Conservation (phyloP, 2,113 vertebrate genomes). For the Neoarius graeffei region DNA sequence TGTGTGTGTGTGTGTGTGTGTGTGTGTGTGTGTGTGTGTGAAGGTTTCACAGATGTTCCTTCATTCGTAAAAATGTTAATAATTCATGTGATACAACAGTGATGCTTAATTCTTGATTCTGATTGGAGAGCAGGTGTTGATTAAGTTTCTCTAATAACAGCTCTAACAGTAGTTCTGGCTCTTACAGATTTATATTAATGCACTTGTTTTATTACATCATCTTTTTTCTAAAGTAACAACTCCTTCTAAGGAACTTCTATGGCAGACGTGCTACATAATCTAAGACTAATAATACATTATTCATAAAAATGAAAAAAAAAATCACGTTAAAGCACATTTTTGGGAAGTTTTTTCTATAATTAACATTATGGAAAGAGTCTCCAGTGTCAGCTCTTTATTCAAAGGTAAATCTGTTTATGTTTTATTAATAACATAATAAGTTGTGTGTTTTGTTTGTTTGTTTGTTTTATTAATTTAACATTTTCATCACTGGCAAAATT, state of each 20-base stretch:
- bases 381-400: not conserved
- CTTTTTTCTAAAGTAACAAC: not conserved
- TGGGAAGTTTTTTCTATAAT: not conserved
- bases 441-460: too few relatives aligned
- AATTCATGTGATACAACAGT: not conserved
- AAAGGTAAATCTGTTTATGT: not conserved
- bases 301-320: not conserved
- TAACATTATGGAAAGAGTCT: not conserved
- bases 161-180: not conserved
- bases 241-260: not conserved
- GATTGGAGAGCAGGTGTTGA: not conserved
- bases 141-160: not conserved
- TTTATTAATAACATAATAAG: too few relatives aligned
- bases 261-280: not conserved
- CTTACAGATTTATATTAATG: not conserved
- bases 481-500: not conserved
- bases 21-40: not conserved
- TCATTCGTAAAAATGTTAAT: not conserved
- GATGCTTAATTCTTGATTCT: not conserved
- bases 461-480: not conserved
- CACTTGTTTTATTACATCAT: not conserved
- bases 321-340: not conserved
- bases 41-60: too few relatives aligned
- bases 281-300: not conserved
- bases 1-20: not conserved